Evolutionary conservation across 2,113 vertebrate species (phyloP).

Genomic region (Sinocyclocheilus anshuiensis): DNA sequence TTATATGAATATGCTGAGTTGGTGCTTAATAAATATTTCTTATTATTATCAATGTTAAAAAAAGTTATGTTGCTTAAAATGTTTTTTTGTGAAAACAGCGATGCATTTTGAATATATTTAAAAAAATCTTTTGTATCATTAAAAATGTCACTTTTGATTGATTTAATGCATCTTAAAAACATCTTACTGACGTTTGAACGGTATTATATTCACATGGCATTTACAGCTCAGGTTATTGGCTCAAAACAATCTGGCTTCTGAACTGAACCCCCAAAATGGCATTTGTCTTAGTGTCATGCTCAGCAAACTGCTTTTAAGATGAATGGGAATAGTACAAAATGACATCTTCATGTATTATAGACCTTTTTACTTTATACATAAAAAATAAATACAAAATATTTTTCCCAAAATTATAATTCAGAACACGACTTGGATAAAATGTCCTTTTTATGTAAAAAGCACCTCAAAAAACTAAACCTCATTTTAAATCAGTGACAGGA

Average conservation of each 20-base stretch:
- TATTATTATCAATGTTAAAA: too few species aligned
- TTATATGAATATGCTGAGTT: too few species aligned
- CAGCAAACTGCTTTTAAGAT: background rate
- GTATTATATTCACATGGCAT: background rate
- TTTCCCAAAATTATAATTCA: background rate
- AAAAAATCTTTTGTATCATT: too few species aligned
- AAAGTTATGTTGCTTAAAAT: too few species aligned
- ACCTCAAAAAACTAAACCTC: background rate
- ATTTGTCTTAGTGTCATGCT: background rate
- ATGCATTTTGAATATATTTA: too few species aligned
- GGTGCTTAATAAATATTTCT: too few species aligned
- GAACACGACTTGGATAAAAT: background rate
- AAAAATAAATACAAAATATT: background rate
- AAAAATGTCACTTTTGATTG: too few species aligned
- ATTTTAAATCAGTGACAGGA: slow-evolving; percentile 24
- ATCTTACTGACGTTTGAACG: background rate
- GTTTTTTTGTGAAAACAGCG: too few species aligned
- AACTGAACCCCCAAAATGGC: background rate
- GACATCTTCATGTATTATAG: background rate
- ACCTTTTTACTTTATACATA: background rate
- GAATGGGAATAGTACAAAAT: background rate
- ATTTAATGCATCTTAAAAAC: background rate
- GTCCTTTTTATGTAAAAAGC: background rate
- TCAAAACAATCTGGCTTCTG: background rate
- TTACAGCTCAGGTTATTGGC: background rate